These are phyloP conservation scores for Rhinichthys klamathensis DNA, from an alignment of 2,113 vertebrate genomes.

Conservation along the genomic window DNA sequence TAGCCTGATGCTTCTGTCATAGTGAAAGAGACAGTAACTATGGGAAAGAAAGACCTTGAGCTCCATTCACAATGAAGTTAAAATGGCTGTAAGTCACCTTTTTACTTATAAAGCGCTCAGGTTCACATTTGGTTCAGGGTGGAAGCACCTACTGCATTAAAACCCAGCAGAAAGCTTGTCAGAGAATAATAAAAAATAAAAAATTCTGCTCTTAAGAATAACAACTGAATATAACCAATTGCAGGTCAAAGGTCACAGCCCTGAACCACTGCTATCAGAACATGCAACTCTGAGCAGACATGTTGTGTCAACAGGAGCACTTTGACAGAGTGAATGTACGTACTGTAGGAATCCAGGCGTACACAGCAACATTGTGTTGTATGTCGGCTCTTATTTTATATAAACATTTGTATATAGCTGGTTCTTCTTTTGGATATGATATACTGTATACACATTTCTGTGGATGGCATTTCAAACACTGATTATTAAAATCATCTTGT, in stretches of 20 bases:
- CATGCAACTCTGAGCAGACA: background rate
- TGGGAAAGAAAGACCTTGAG: background rate
- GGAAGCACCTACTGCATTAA: conserved; percentile 7
- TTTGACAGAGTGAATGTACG: background rate
- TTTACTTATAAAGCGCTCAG: background rate
- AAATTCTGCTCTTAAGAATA: background rate
- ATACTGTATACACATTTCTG: too few relatives aligned
- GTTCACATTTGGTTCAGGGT: background rate
- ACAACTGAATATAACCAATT: background rate
- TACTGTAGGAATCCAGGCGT: background rate
- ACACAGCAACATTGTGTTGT: background rate
- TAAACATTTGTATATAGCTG: background rate
- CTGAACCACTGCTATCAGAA: conserved; percentile 1
- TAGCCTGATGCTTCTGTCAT: background rate
- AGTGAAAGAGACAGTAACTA: background rate
- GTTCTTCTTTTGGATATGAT: too few relatives aligned
- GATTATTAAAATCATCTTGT: too few relatives aligned
- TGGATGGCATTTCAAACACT: too few relatives aligned
- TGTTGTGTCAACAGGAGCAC: background rate
- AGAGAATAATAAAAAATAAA: background rate
- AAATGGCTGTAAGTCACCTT: conserved; percentile 3
- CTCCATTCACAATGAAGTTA: background rate
- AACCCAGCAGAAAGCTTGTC: background rate
- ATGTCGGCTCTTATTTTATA: background rate
- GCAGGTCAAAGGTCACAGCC: conserved; percentile 12